Percentiles rank a stretch among this genome's conserved stretches.
phyloP scores from a whole-genome alignment of 2,113 vertebrate species.

The Thamnaconus septentrionalis region DNA sequence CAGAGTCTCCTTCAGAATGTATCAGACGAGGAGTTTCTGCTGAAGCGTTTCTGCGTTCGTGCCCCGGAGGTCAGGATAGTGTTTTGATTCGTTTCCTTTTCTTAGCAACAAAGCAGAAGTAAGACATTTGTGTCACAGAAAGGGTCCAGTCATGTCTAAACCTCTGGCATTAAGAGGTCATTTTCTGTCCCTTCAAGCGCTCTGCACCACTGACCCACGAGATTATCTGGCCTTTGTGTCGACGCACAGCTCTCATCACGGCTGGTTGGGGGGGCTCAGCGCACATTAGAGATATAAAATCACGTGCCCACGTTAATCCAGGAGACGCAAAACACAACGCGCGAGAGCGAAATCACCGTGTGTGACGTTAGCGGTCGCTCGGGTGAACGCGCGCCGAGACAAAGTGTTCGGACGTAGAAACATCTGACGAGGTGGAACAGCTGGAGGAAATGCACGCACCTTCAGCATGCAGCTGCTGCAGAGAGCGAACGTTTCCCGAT shows the following conservation, averaged over 20 bases:
- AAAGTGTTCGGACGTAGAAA: not conserved
- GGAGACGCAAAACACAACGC: slow-evolving; percentile 5
- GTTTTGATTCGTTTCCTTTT: not conserved
- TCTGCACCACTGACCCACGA: slow-evolving; percentile 43
- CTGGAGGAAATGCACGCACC: slow-evolving; percentile 65
- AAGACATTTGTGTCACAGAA: slow-evolving; percentile 3
- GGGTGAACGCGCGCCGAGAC: slow-evolving; percentile 51
- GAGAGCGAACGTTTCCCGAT: slow-evolving; percentile 86
- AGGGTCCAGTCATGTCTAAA: slow-evolving; percentile 4
- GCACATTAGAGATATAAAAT: slow-evolving; percentile 4
- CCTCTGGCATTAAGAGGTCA: slow-evolving; percentile 21
- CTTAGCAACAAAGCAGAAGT: not conserved
- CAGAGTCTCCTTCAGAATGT: slow-evolving; percentile 1
- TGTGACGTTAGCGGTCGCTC: slow-evolving; percentile 1
- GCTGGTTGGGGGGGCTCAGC: not conserved
- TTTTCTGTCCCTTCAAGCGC: slow-evolving; percentile 8
- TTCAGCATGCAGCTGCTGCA: slow-evolving; percentile 87
- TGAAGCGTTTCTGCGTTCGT: not conserved
- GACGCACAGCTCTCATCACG: not conserved
- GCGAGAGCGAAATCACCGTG: slow-evolving; percentile 10
- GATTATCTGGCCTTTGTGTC: slow-evolving; percentile 34
- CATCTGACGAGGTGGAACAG: too few species aligned
- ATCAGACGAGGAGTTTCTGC: slow-evolving; percentile 9
- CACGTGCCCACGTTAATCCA: slow-evolving; percentile 18
- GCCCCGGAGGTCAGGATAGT: not conserved